Conservation (phyloP, 2,888 invertebrate genomes). For the Iphiclides podalirius region DNA sequence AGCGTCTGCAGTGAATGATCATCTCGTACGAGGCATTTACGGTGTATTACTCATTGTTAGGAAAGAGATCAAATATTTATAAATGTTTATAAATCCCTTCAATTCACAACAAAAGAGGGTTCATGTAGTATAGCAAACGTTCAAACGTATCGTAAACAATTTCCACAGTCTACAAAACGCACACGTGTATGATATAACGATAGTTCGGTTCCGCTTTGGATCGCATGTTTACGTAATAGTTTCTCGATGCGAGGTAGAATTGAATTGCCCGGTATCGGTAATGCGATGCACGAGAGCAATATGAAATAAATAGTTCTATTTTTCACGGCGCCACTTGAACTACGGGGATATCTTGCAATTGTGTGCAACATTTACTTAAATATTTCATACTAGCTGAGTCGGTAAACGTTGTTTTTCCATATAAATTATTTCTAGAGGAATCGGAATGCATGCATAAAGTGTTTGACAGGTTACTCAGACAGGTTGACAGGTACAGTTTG, state of each 20-base stretch:
- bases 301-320: slow-evolving; percentile 3
- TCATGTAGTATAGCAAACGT: slow-evolving; percentile 1
- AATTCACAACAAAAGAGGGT: slow-evolving; percentile 10
- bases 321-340: slow-evolving; percentile 5
- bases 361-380: no score
- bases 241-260: slow-evolving; percentile 16
- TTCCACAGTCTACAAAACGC: background rate
- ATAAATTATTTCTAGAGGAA: no score
- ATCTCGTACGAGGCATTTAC: no score
- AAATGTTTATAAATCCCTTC: slow-evolving; percentile 9
- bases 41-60: no score
- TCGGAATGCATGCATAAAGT: no score
- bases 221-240: slow-evolving; percentile 20
- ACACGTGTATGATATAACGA: slow-evolving; percentile 4
- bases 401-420: no score
- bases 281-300: slow-evolving; percentile 6
- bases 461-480: no score
- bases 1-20: no score
- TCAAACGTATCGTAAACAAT: slow-evolving; percentile 13
- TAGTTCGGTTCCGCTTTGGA: slow-evolving; percentile 18
- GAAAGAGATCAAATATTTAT: background rate
- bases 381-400: no score
- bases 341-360: no score
- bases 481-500: no score
- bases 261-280: slow-evolving; percentile 9